phyloP scores from a whole-genome alignment of 2,888 invertebrate genomes.

The Yponomeuta cagnagella region DNA sequence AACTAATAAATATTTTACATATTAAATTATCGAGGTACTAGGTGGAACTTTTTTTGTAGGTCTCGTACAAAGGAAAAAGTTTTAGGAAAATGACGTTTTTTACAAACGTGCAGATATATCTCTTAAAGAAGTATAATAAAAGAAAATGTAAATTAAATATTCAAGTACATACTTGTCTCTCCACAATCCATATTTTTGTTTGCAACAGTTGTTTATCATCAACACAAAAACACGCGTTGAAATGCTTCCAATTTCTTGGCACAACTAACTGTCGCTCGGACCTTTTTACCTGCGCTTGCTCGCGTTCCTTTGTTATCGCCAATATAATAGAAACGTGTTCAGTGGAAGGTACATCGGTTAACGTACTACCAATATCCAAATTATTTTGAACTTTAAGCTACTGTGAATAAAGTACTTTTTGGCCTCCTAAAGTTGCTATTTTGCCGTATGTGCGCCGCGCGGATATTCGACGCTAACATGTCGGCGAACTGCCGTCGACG shows the following conservation, averaged over 20 bases:
- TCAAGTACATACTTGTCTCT: conserved; percentile 7
- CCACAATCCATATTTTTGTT: conserved; percentile 2
- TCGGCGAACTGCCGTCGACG: too few species aligned
- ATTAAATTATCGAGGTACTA: conserved; percentile 5
- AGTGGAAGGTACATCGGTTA: conserved; percentile 4
- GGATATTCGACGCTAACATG: too few species aligned
- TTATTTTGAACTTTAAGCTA: too few species aligned
- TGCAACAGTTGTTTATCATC: conserved; percentile 7
- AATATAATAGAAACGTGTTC: conserved; percentile 1
- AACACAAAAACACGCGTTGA: conserved; percentile 6
- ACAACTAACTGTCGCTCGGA: background rate
- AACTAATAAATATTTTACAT: conserved; percentile 1
- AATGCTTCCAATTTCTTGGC: conserved; percentile 10
- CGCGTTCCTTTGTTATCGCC: conserved; percentile 7
- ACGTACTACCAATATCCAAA: too few species aligned
- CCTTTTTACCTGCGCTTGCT: conserved; percentile 9
- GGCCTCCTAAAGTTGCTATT: too few species aligned
- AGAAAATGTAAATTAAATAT: conserved; percentile 7
- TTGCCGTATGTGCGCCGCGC: too few species aligned
- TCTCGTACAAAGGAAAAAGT: conserved; percentile 2
- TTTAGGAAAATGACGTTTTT: background rate
- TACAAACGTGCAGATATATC: background rate
- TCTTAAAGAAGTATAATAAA: conserved; percentile 8
- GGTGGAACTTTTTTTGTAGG: conserved; percentile 7
- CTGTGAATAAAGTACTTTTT: too few species aligned